phyloP scores from a whole-genome alignment of 2,113 vertebrate species.

The Pteropus alecto region DNA sequence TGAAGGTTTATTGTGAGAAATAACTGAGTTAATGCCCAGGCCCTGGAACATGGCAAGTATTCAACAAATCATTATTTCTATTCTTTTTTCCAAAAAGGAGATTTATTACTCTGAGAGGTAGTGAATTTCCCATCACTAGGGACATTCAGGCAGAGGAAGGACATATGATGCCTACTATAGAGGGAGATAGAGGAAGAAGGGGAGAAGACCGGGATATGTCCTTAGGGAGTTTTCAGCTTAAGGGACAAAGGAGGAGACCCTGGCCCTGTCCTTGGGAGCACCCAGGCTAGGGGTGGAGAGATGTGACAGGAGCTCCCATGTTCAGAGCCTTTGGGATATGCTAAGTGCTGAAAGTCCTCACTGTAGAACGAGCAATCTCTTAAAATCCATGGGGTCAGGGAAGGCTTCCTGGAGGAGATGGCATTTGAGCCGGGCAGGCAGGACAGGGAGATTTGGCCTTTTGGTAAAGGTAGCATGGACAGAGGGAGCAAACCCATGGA shows the following conservation, averaged over 20 bases:
- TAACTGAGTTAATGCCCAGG: not conserved
- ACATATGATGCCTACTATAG: not conserved
- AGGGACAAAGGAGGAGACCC: not conserved
- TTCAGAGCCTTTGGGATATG: not conserved
- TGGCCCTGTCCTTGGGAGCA: not conserved
- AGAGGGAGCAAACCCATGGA: not conserved
- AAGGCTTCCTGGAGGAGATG: constrained; percentile 26
- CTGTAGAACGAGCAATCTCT: not conserved
- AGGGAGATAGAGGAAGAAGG: not conserved
- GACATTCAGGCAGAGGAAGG: not conserved
- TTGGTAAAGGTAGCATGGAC: not conserved
- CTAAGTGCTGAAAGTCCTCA: not conserved
- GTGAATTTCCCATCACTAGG: not conserved
- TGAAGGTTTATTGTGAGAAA: not conserved
- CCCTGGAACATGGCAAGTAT: not conserved
- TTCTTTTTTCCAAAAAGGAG: not conserved
- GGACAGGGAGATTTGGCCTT: not conserved
- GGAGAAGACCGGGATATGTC: not conserved
- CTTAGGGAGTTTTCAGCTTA: not conserved
- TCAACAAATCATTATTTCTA: not conserved
- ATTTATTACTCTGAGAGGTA: not conserved
- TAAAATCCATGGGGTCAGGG: not conserved
- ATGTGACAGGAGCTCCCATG: not conserved
- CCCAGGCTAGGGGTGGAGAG: not conserved
- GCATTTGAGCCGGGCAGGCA: not conserved